Evolutionary conservation across 2,888 invertebrate species (phyloP).

Genomic region (Cryptus viduatorius): DNA sequence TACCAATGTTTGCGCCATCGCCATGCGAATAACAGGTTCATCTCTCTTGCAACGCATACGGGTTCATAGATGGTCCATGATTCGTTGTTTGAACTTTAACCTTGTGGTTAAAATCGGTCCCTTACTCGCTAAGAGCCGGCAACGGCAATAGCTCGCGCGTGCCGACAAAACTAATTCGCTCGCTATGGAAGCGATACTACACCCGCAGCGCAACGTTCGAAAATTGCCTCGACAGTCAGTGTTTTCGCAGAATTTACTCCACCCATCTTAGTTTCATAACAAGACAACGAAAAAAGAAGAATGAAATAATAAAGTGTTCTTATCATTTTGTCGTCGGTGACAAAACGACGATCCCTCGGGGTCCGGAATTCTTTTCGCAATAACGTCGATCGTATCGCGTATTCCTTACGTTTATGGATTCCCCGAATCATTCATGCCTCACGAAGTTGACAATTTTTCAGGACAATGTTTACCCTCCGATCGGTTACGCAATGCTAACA

Average conservation of each 20-base stretch:
- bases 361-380: constrained; percentile 7
- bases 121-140: too few relatives aligned
- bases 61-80: too few relatives aligned
- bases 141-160: too few relatives aligned
- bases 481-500: not conserved
- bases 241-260: not conserved
- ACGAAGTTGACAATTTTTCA: not conserved
- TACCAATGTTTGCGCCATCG: too few relatives aligned
- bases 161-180: too few relatives aligned
- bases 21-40: too few relatives aligned
- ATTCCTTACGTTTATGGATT: not conserved
- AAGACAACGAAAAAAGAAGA: not conserved
- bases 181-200: too few relatives aligned
- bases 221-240: too few relatives aligned
- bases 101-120: too few relatives aligned
- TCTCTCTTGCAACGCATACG: too few relatives aligned
- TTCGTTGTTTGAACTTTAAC: too few relatives aligned
- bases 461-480: not conserved
- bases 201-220: too few relatives aligned
- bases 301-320: not conserved
- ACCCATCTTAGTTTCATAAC: not conserved
- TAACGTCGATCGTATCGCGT: constrained; percentile 1
- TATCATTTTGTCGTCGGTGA: constrained; percentile 5
- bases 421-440: not conserved
- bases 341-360: not conserved